Percentiles rank a stretch among this genome's conserved stretches.
phyloP scores from a whole-genome alignment of 1,140 invertebrate genomes.

The Heterodera carotae region DNA sequence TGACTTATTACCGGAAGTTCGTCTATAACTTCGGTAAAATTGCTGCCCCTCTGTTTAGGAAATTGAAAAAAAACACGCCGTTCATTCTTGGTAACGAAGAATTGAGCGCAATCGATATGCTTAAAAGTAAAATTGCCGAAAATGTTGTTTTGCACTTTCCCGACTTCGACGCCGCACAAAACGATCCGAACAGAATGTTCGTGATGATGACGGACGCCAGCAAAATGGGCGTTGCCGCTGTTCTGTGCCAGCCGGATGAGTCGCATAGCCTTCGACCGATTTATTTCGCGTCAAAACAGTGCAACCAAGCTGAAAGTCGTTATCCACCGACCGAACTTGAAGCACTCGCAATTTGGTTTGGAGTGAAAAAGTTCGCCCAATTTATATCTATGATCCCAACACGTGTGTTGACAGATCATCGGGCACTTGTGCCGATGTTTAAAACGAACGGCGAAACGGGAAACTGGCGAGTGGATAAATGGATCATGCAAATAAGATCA shows the following conservation, averaged over 20 bases:
- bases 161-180: conserved; percentile 10
- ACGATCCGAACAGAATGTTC: conserved; percentile 2
- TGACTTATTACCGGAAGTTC: not conserved
- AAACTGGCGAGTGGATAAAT: conserved; percentile 16
- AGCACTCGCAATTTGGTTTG: conserved; percentile 15
- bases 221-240: conserved; percentile 1
- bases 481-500: conserved; percentile 6
- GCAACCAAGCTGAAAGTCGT: conserved; percentile 8
- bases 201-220: conserved; percentile 18
- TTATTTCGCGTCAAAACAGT: conserved; percentile 24
- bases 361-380: conserved; percentile 16
- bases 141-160: conserved; percentile 15
- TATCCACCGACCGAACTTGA: conserved; percentile 18
- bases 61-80: conserved; percentile 21
- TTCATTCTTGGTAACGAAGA: conserved; percentile 28
- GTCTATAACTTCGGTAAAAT: conserved; percentile 22
- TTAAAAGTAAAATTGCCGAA: conserved; percentile 31
- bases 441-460: conserved; percentile 17
- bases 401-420: conserved; percentile 18
- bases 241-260: conserved; percentile 20
- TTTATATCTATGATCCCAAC: conserved; percentile 1
- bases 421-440: conserved; percentile 17
- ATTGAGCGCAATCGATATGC: conserved; percentile 33
- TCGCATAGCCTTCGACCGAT: not conserved
- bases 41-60: conserved; percentile 23